A percentile compares a stretch with the other conserved stretches of the same genome.
phyloP scores from a whole-genome alignment of 2,888 invertebrate species.

The Cheilosia impressa region DNA sequence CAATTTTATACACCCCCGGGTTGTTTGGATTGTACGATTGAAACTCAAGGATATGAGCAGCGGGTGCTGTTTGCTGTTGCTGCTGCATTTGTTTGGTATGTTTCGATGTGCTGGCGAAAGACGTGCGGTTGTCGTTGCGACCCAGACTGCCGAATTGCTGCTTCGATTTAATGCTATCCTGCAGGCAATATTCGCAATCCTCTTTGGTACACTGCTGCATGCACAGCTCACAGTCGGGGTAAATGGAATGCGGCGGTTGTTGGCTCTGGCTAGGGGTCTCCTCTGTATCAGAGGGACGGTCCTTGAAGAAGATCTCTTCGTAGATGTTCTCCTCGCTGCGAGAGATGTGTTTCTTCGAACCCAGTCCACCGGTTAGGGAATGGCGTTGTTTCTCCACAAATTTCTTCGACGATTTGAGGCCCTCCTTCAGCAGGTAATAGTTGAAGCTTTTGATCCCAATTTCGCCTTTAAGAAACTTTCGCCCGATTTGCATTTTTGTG shows the following conservation, averaged over 20 bases:
- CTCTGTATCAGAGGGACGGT: conserved; percentile 78
- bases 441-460: conserved; percentile 84
- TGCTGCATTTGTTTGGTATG: conserved; percentile 63
- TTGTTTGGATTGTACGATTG: conserved; percentile 84
- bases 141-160: conserved; percentile 76
- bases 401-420: conserved; percentile 82
- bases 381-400: conserved; percentile 80
- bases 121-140: conserved; percentile 60
- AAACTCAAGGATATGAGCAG: conserved; percentile 82
- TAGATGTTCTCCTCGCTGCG: conserved; percentile 84
- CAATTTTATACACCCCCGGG: conserved; percentile 83
- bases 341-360: conserved; percentile 78
- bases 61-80: conserved; percentile 66
- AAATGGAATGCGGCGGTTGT: conserved; percentile 75
- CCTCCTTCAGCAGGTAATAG: conserved; percentile 83
- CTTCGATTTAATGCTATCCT: conserved; percentile 65
- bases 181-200: conserved; percentile 82
- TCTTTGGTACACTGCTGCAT: conserved; percentile 82
- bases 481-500: conserved; percentile 82
- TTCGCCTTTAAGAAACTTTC: conserved; percentile 82
- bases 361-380: conserved; percentile 61
- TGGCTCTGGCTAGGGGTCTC: conserved; percentile 59
- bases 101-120: conserved; percentile 56
- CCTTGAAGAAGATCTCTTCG: conserved; percentile 83
- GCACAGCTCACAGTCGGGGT: conserved; percentile 82